phyloP scores from a whole-genome alignment of 2,888 invertebrate genomes.

The Ptilodon capucinus region DNA sequence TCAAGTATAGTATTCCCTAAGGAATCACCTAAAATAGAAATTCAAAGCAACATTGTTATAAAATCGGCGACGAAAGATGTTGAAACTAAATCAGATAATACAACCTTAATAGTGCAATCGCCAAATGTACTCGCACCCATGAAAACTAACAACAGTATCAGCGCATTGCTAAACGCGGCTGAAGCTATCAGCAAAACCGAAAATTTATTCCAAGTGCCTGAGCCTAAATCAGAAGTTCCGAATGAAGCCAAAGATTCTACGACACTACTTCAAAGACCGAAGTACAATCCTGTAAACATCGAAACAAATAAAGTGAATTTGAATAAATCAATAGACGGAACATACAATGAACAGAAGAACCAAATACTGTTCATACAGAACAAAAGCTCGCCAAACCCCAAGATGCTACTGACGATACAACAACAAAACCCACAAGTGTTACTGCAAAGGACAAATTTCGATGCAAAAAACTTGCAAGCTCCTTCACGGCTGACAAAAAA shows the following conservation, averaged over 20 bases:
- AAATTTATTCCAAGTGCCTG: constrained; percentile 52
- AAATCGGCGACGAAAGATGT: constrained; percentile 58
- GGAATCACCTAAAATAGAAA: constrained; percentile 57
- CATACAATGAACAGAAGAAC: constrained; percentile 63
- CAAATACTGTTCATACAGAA: constrained; percentile 70
- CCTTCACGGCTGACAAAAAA: constrained; percentile 74
- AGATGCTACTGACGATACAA: constrained; percentile 69
- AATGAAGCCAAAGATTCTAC: constrained; percentile 44
- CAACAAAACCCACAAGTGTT: constrained; percentile 67
- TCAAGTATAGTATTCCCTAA: constrained; percentile 45
- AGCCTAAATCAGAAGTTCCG: constrained; percentile 44
- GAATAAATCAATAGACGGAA: constrained; percentile 55
- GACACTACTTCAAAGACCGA: constrained; percentile 34
- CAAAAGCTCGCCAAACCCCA: constrained; percentile 57
- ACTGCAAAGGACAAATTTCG: constrained; percentile 62
- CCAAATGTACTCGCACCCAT: not conserved
- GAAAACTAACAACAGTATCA: constrained; percentile 46
- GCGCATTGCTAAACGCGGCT: constrained; percentile 62
- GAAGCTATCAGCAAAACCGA: constrained; percentile 66
- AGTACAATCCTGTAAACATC: constrained; percentile 56
- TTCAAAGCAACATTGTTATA: constrained; percentile 71
- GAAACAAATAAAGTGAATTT: constrained; percentile 54
- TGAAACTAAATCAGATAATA: constrained; percentile 35
- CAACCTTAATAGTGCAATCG: not conserved
- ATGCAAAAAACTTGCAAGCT: constrained; percentile 77